These are phyloP conservation scores for Phorcus lineatus DNA, from an alignment of 2,888 invertebrate genomes.

Conservation along the genomic window DNA sequence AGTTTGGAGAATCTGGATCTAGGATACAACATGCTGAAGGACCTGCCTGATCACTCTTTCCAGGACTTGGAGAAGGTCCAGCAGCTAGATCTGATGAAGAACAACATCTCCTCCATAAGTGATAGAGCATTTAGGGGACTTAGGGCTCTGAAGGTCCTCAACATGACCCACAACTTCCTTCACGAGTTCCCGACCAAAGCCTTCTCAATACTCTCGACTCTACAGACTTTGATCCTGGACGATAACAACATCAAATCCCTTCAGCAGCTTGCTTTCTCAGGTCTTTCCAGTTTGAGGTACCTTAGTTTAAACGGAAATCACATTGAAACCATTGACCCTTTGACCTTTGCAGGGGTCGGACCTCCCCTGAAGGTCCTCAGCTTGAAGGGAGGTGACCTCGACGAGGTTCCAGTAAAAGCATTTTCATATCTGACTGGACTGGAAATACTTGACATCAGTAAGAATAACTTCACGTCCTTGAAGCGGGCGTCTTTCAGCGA, in stretches of 20 bases:
- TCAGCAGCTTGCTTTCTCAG: not conserved
- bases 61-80: constrained; percentile 10
- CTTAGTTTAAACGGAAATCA: constrained; percentile 24
- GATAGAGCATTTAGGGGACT: constrained; percentile 18
- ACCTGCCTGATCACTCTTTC: constrained; percentile 9
- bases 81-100: constrained; percentile 26
- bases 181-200: not conserved
- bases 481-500: constrained; percentile 5
- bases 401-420: constrained; percentile 13
- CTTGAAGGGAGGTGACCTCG: constrained; percentile 21
- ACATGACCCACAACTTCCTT: constrained; percentile 14
- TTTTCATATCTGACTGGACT: constrained; percentile 11
- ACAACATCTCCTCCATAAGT: constrained; percentile 24
- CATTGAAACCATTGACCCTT: not conserved
- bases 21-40: constrained; percentile 25
- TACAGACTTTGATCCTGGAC: not conserved
- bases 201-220: not conserved
- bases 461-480: constrained; percentile 21
- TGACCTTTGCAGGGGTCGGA: constrained; percentile 2
- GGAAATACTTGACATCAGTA: constrained; percentile 29
- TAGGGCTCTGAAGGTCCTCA: constrained; percentile 9
- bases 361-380: constrained; percentile 15
- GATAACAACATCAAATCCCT: constrained; percentile 22
- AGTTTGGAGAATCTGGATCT: constrained; percentile 24
- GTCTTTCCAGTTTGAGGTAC: not conserved